Evolutionary conservation across 2,797 vertebrate species (phyloP).

Genomic region (Pseudocheirus occidentalis): DNA sequence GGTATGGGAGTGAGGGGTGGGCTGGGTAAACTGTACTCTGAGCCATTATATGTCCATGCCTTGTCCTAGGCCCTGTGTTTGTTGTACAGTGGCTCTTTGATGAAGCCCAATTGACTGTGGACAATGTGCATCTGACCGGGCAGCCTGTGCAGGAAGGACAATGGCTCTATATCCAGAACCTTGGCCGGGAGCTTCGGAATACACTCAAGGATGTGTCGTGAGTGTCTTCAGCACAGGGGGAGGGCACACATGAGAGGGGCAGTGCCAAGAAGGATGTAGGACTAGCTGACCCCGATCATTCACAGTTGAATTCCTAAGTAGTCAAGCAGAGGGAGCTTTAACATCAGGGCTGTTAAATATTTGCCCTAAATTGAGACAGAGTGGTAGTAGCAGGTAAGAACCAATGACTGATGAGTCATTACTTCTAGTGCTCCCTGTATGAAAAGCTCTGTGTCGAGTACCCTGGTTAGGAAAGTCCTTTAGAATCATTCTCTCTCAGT

Average conservation of each 20-base stretch:
- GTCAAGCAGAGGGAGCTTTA: neutral
- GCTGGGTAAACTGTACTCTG: neutral
- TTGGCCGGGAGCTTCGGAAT: constrained; percentile 94
- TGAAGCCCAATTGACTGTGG: constrained; percentile 96
- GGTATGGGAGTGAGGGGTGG: neutral
- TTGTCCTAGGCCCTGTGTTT: constrained; percentile 92
- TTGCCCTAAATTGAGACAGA: neutral
- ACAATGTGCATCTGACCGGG: constrained; percentile 96
- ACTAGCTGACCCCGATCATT: neutral
- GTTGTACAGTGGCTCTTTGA: constrained; percentile 99
- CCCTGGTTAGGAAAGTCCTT: neutral
- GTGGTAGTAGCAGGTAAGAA: neutral
- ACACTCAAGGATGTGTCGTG: constrained; percentile 96
- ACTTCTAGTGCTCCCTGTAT: neutral
- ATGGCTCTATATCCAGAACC: constrained; percentile 97
- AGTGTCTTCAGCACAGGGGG: constrained; percentile 68
- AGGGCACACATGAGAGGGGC: too few relatives aligned
- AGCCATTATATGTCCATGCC: neutral
- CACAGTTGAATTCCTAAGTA: neutral
- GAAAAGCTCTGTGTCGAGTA: neutral
- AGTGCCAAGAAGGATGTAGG: too few relatives aligned
- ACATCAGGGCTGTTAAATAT: neutral
- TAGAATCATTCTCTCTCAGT: neutral
- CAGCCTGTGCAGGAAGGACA: constrained; percentile 97
- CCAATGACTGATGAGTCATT: neutral